Evolutionary conservation across 2,888 invertebrate genomes (phyloP).

Genomic region (Mamestra brassicae): DNA sequence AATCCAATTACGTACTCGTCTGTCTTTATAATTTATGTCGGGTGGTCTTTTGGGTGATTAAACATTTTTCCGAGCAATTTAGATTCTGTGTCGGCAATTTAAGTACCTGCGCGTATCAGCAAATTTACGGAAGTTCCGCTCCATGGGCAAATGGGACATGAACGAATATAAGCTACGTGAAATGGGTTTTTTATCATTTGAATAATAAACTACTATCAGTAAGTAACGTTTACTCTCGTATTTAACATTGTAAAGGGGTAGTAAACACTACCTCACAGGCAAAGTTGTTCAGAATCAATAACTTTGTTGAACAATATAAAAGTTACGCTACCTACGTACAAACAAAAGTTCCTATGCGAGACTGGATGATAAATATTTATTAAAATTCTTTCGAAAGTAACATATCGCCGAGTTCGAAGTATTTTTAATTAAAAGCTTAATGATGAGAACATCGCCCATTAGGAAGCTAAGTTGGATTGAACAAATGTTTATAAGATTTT

Average conservation of each 20-base stretch:
- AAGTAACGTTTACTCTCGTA: background rate
- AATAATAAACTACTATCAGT: background rate
- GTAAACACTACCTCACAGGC: constrained; percentile 1
- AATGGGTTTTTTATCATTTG: background rate
- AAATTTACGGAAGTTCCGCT: constrained; percentile 33
- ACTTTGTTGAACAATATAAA: background rate
- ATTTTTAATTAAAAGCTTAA: constrained; percentile 58
- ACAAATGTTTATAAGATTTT: constrained; percentile 42
- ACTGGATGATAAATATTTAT: constrained; percentile 43
- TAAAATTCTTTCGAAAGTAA: constrained; percentile 50
- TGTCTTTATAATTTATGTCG: constrained; percentile 61
- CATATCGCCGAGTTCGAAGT: constrained; percentile 31
- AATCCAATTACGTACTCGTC: constrained; percentile 61
- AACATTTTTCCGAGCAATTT: constrained; percentile 64
- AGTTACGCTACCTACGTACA: background rate
- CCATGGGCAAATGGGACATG: constrained; percentile 30
- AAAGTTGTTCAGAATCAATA: constrained; percentile 12
- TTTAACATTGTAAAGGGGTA: constrained; percentile 6
- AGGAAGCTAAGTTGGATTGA: constrained; percentile 11
- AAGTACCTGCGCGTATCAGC: constrained; percentile 36
- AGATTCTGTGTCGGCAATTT: constrained; percentile 48
- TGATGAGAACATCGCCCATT: constrained; percentile 40
- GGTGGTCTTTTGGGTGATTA: constrained; percentile 53
- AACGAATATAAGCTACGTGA: constrained; percentile 5
- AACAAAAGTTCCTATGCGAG: constrained; percentile 12